Conservation (phyloP, 2,888 invertebrate species). For the Tetheella fluctuosa region DNA sequence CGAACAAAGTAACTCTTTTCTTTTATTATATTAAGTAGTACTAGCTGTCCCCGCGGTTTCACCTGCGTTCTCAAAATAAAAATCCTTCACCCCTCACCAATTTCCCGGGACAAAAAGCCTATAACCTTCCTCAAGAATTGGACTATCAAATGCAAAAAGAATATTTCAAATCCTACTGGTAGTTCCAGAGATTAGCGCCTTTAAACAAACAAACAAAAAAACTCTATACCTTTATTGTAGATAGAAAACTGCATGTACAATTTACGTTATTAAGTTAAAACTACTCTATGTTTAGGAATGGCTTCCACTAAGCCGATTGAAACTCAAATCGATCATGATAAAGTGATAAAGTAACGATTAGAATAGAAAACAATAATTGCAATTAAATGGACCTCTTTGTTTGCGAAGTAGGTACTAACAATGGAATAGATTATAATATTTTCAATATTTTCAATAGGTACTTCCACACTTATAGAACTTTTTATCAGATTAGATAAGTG, state of each 20-base stretch:
- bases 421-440: conserved; percentile 1
- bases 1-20: too few relatives aligned
- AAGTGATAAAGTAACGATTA: background rate
- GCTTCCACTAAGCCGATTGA: conserved; percentile 1
- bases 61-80: too few relatives aligned
- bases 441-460: conserved; percentile 6
- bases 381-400: background rate
- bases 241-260: background rate
- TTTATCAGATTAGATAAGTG: conserved; percentile 6
- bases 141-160: too few relatives aligned
- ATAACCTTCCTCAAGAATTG: too few relatives aligned
- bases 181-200: too few relatives aligned
- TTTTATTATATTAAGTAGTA: too few relatives aligned
- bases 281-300: background rate
- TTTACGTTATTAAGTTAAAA: background rate
- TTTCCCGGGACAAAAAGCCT: too few relatives aligned
- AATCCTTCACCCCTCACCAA: too few relatives aligned
- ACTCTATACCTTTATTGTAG: too few relatives aligned
- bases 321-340: conserved; percentile 6
- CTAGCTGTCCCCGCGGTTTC: too few relatives aligned
- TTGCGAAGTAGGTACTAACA: background rate
- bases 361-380: conserved; percentile 3
- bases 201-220: too few relatives aligned
- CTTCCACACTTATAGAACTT: background rate
- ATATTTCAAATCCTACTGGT: too few relatives aligned